phyloP scores from a whole-genome alignment of 2,888 invertebrate genomes.

The Parnassius apollo region DNA sequence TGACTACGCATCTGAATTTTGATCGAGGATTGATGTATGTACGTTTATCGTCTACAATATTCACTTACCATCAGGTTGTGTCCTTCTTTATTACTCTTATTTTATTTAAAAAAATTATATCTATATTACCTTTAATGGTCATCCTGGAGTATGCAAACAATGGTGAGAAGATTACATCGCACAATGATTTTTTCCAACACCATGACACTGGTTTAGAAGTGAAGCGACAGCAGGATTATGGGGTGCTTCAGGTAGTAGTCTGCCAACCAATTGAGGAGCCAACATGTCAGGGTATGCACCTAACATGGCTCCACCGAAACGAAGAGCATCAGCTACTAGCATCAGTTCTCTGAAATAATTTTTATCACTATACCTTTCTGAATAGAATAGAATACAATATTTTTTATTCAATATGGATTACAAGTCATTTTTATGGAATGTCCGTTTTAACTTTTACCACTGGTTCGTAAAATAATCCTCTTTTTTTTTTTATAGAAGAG shows the following conservation, averaged over 20 bases:
- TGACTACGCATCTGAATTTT: too few relatives aligned
- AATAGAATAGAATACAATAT: too few relatives aligned
- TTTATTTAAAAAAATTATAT: conserved; percentile 1
- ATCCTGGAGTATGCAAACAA: conserved; percentile 98
- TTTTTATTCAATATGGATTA: too few relatives aligned
- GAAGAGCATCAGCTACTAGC: conserved; percentile 95
- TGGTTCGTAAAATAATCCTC: too few relatives aligned
- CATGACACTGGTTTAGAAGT: conserved; percentile 94
- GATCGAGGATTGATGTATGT: too few relatives aligned
- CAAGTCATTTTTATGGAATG: too few relatives aligned
- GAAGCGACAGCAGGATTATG: conserved; percentile 89
- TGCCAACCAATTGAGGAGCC: conserved; percentile 95
- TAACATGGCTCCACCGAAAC: conserved; percentile 96
- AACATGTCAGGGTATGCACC: conserved; percentile 97
- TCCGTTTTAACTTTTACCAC: too few relatives aligned
- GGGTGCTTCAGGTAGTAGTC: conserved; percentile 91
- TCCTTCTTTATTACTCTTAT: too few relatives aligned
- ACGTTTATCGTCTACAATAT: too few relatives aligned
- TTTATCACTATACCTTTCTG: too few relatives aligned
- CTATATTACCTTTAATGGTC: conserved; percentile 90
- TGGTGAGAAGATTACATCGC: conserved; percentile 96
- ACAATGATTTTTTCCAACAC: conserved; percentile 93
- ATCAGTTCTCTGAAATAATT: conserved; percentile 87
- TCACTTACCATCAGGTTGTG: too few relatives aligned
- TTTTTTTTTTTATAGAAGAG: too few relatives aligned